Evolutionary conservation across 2,797 vertebrate species (phyloP), one percentile per base, ranked within the genome.

Genomic region (Parambassis ranga): DNA sequence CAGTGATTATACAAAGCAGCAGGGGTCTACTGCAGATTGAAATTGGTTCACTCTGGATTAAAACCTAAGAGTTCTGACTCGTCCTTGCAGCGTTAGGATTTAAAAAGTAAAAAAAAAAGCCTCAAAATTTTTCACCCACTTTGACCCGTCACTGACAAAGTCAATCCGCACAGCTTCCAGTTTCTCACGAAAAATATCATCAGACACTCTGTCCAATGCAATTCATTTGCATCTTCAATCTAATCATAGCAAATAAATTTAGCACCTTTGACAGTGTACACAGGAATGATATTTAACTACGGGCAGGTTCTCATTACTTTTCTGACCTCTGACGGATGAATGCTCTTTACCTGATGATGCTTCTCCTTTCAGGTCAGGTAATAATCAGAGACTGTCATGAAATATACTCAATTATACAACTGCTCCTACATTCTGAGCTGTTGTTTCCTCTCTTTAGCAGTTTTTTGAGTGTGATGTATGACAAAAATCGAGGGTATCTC

Each of bases 41-140:
- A 69, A 77, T 5, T 16, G 30, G 75, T 55, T 75, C 58, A 50
- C 8, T 70, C 22, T 30, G 49, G 62, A 83, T 83, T 81, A 74
- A 15, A 62, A 70, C 23, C 24, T 32, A 20, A 6, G 4, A 33
- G n/a, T 1, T 56, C 14, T 10, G 48, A 19, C 11, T 35, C 43
- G 27, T 43, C 6, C 19, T 33, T 16, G 10, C 10, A 6, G 33
- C 5, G 28, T 1, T 18, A 22, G 47, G 47, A 72, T 62, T 61
- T 59, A 39, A 53, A 68, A 63, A 60, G 72, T 33, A 42, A 22
- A 38, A 55, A 74, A 77, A 10, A 22, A n/a, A 75, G 27, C 39
- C 14, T 23, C n/a, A 32, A 7, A 68, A 28, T 30, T 10, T 67
- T 32, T 68, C 50, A 42, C 51, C 26, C 6, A 13, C 13, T 58